Percentiles rank a stretch among this genome's conserved stretches.
Evolutionary conservation across 1,140 invertebrate species (phyloP).

Genomic region (Brachionus rubens): DNA sequence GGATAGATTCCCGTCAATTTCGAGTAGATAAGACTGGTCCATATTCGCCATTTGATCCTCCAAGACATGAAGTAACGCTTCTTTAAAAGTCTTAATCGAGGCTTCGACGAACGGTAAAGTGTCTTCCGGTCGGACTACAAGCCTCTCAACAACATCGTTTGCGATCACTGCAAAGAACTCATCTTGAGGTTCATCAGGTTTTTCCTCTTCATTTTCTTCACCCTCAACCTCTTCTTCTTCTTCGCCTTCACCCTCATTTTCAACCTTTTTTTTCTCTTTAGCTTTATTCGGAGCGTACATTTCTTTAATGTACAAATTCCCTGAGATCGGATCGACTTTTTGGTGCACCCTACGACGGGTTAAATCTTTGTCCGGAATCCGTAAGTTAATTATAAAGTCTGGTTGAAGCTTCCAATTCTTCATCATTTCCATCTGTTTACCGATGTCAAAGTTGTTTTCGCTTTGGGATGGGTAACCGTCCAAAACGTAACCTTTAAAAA

Average conservation of each 20-base stretch:
- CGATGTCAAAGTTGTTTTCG: slow-evolving; percentile 54
- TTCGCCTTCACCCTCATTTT: background rate
- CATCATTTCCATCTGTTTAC: slow-evolving; percentile 58
- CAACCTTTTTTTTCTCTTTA: slow-evolving; percentile 46
- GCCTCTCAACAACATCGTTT: slow-evolving; percentile 52
- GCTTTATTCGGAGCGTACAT: slow-evolving; percentile 53
- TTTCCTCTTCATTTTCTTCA: slow-evolving; percentile 56
- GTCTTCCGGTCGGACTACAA: slow-evolving; percentile 57
- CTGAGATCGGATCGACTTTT: slow-evolving; percentile 56
- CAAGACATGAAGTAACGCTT: slow-evolving; percentile 54
- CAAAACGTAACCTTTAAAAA: slow-evolving; percentile 59
- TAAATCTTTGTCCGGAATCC: slow-evolving; percentile 59
- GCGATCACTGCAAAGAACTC: slow-evolving; percentile 51
- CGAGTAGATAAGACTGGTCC: slow-evolving; percentile 57
- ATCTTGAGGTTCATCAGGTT: slow-evolving; percentile 52
- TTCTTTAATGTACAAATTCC: slow-evolving; percentile 56
- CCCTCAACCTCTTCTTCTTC: slow-evolving; percentile 51
- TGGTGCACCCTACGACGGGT: slow-evolving; percentile 53
- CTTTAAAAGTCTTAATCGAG: slow-evolving; percentile 54
- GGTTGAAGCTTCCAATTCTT: slow-evolving; percentile 59
- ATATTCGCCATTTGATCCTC: slow-evolving; percentile 58
- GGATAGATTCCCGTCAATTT: slow-evolving; percentile 57
- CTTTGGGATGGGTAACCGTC: slow-evolving; percentile 59
- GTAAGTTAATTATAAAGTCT: slow-evolving; percentile 60
- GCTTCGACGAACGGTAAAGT: slow-evolving; percentile 51